Evolutionary conservation across 2,888 invertebrate species (phyloP).

Genomic region (Pristionchus entomophagus): DNA sequence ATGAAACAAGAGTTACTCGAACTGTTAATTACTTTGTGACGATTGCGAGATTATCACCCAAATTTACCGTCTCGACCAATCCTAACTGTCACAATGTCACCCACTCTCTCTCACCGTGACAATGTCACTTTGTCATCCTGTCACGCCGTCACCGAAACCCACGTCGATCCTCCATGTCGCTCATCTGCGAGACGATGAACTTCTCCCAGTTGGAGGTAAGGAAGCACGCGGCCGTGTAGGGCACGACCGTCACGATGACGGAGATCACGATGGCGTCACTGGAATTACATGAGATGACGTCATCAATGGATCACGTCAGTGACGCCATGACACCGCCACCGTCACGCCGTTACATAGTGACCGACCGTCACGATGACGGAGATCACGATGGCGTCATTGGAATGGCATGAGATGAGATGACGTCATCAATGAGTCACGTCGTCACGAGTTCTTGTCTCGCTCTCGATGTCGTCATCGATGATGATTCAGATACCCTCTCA

Average conservation of each 20-base stretch:
- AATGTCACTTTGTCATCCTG: background rate
- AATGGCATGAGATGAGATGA: background rate
- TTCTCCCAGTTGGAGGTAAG: conserved; percentile 33
- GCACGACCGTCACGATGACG: background rate
- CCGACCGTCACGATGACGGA: background rate
- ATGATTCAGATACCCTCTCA: too few species aligned
- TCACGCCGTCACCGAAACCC: background rate
- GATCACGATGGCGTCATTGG: conserved; percentile 9
- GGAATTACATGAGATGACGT: background rate
- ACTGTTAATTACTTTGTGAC: too few species aligned
- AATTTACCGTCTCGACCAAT: too few species aligned
- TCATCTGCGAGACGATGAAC: conserved; percentile 24
- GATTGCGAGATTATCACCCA: too few species aligned
- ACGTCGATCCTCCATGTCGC: conserved; percentile 37
- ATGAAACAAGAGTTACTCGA: too few species aligned
- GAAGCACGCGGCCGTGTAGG: background rate
- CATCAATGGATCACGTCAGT: too few species aligned
- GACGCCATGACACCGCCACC: too few species aligned
- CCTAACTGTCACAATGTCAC: too few species aligned
- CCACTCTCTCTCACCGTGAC: too few species aligned
- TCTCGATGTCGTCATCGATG: too few species aligned
- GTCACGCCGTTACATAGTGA: background rate
- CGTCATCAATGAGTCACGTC: too few species aligned
- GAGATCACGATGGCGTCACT: conserved; percentile 22
- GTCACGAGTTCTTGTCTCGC: too few species aligned